phyloP scores from a whole-genome alignment of 2,797 vertebrate species.

The Poecile montanus region DNA sequence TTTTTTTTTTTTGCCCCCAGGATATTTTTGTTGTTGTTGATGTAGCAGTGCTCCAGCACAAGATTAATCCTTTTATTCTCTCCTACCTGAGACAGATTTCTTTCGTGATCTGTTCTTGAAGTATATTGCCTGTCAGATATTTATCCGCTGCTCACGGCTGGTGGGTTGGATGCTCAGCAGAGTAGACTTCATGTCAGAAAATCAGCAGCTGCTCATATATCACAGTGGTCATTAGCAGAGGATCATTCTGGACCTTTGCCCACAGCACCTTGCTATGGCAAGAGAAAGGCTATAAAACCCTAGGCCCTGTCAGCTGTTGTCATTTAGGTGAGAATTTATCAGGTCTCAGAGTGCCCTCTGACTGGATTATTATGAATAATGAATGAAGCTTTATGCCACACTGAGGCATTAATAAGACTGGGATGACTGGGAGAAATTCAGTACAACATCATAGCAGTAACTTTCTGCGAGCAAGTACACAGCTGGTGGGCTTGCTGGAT shows the following conservation, averaged over 20 bases:
- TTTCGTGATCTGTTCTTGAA: slow-evolving; percentile 26
- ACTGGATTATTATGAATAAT: slow-evolving; percentile 97
- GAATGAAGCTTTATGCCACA: slow-evolving; percentile 91
- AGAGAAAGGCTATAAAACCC: slow-evolving; percentile 88
- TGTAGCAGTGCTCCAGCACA: slow-evolving; percentile 14
- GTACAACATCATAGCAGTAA: slow-evolving; percentile 75
- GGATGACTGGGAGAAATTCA: slow-evolving; percentile 80
- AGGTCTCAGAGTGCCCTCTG: slow-evolving; percentile 91
- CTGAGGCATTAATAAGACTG: slow-evolving; percentile 91
- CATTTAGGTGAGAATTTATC: slow-evolving; percentile 98
- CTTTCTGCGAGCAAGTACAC: slow-evolving; percentile 68
- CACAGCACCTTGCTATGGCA: slow-evolving; percentile 83
- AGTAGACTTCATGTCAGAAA: slow-evolving; percentile 80
- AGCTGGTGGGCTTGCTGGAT: slow-evolving; percentile 66
- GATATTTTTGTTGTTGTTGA: slow-evolving; percentile 53
- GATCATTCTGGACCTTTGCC: slow-evolving; percentile 90
- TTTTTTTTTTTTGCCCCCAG: background rate
- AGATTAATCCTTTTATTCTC: slow-evolving; percentile 74
- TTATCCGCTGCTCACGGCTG: slow-evolving; percentile 68
- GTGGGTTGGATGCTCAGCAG: slow-evolving; percentile 77
- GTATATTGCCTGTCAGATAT: slow-evolving; percentile 71
- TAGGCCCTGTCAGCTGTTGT: slow-evolving; percentile 97
- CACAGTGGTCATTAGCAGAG: slow-evolving; percentile 91
- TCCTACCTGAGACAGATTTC: slow-evolving; percentile 49
- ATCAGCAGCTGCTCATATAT: slow-evolving; percentile 86